These are phyloP conservation scores for Syngnathus scovelli DNA, from an alignment of 2,113 vertebrate species.

Conservation along the genomic window DNA sequence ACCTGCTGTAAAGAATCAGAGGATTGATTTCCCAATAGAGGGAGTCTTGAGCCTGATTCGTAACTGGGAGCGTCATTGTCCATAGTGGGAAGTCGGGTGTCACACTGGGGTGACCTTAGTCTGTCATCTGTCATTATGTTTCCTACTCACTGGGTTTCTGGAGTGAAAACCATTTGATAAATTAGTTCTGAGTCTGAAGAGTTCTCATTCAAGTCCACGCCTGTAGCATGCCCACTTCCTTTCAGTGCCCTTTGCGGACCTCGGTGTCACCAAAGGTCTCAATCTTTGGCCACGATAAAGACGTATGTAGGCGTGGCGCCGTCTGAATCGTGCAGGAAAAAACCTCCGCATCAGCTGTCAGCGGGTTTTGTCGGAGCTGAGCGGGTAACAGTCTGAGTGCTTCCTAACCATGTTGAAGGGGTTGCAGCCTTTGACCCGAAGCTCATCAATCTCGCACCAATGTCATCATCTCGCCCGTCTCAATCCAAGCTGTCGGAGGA, in stretches of 20 bases:
- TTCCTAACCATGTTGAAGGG: constrained; percentile 66
- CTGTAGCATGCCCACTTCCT: constrained; percentile 65
- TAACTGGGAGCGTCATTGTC: not conserved
- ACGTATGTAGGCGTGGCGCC: constrained; percentile 40
- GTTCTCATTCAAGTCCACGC: constrained; percentile 45
- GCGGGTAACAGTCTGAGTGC: constrained; percentile 43
- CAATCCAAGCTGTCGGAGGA: constrained; percentile 40
- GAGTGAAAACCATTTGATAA: constrained; percentile 36
- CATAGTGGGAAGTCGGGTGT: constrained; percentile 27
- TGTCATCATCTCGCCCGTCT: constrained; percentile 51
- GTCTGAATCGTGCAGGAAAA: constrained; percentile 29
- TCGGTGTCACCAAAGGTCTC: constrained; percentile 42
- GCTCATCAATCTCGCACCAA: constrained; percentile 61
- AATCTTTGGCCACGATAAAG: constrained; percentile 32
- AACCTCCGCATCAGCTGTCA: constrained; percentile 47
- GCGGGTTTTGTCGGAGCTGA: constrained; percentile 51
- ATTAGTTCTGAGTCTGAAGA: constrained; percentile 34
- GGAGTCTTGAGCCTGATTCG: not conserved
- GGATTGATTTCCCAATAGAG: too few relatives aligned
- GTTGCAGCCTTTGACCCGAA: constrained; percentile 54
- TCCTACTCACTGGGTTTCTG: constrained; percentile 27
- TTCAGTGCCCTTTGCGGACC: constrained; percentile 34
- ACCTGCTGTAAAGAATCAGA: too few relatives aligned
- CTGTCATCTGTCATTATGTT: constrained; percentile 33
- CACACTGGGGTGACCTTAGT: constrained; percentile 21